A percentile compares a stretch with the other conserved stretches of the same genome.
phyloP scores from a whole-genome alignment of 2,797 vertebrate species.

The Leuciscus waleckii region DNA sequence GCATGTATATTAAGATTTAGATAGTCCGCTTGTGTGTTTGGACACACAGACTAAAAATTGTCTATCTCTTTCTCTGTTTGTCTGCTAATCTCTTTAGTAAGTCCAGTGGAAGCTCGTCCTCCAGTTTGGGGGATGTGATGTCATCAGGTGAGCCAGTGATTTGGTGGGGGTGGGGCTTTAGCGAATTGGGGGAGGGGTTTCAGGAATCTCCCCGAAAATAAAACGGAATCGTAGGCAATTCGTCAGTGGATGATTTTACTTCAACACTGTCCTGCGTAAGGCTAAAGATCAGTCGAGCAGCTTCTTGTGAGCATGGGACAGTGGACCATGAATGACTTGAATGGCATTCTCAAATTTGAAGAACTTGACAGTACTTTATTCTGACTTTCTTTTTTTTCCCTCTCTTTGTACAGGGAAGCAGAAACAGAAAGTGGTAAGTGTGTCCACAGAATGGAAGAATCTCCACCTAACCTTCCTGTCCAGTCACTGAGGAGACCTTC shows the following conservation, averaged over 20 bases:
- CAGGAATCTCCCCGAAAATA: slow-evolving; percentile 59
- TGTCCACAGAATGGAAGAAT: slow-evolving; percentile 27
- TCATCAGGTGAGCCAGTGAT: slow-evolving; percentile 74
- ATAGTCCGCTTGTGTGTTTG: slow-evolving; percentile 38
- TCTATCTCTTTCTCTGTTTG: slow-evolving; percentile 60
- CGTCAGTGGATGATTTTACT: slow-evolving; percentile 59
- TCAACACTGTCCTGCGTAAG: slow-evolving; percentile 62
- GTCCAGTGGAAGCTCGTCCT: slow-evolving; percentile 92
- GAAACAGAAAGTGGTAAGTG: slow-evolving; percentile 99
- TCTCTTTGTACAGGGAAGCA: slow-evolving; percentile 94
- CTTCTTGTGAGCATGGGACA: slow-evolving; percentile 60
- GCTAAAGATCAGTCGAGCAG: slow-evolving; percentile 60
- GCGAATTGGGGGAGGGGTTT: slow-evolving; percentile 52
- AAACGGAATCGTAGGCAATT: slow-evolving; percentile 58
- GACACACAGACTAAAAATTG: slow-evolving; percentile 44
- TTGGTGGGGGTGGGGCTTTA: slow-evolving; percentile 56
- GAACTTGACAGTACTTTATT: slow-evolving; percentile 46
- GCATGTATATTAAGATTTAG: slow-evolving; percentile 34
- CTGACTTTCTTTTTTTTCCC: slow-evolving; percentile 77
- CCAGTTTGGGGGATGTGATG: slow-evolving; percentile 95
- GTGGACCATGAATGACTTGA: slow-evolving; percentile 48
- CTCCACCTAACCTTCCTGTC: slow-evolving; percentile 12
- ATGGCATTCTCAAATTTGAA: slow-evolving; percentile 46
- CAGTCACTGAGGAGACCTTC: not conserved
- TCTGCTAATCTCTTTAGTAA: slow-evolving; percentile 83